These are phyloP conservation scores for Limulus polyphemus DNA, from an alignment of 2,888 invertebrate species.

Conservation along the genomic window DNA sequence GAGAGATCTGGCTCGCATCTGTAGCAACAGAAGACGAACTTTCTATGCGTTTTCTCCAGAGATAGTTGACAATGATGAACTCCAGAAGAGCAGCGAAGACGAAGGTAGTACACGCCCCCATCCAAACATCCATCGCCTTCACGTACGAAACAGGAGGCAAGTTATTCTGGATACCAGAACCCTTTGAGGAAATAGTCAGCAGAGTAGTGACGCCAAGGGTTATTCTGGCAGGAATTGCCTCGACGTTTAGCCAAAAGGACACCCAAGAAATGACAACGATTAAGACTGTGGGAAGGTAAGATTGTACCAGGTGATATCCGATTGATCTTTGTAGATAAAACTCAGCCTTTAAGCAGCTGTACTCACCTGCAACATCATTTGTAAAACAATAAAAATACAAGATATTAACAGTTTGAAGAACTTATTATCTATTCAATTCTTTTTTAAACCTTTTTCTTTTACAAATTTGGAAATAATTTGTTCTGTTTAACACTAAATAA, in stretches of 20 bases:
- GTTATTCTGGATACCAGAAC: conserved; percentile 27
- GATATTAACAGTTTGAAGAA: too few relatives aligned
- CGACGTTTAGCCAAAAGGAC: conserved; percentile 34
- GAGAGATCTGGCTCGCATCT: not conserved
- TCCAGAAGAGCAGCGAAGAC: conserved; percentile 41
- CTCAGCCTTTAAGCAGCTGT: conserved; percentile 31
- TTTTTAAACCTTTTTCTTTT: too few relatives aligned
- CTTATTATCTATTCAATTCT: too few relatives aligned
- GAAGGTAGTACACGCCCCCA: conserved; percentile 36
- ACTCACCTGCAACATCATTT: conserved; percentile 26
- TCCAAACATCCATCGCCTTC: conserved; percentile 34
- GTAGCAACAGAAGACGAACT: not conserved
- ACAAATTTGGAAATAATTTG: too few relatives aligned
- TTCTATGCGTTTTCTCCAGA: conserved; percentile 32
- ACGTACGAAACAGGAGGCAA: conserved; percentile 28
- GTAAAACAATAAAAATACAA: not conserved
- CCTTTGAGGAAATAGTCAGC: conserved; percentile 33
- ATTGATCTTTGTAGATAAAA: conserved; percentile 30
- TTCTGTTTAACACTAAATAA: too few relatives aligned
- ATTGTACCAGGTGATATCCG: conserved; percentile 33
- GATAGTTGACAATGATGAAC: conserved; percentile 42
- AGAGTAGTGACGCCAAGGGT: conserved; percentile 34
- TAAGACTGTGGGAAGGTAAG: conserved; percentile 32
- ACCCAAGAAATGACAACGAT: conserved; percentile 35
- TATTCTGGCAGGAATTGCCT: conserved; percentile 33